phyloP scores from a whole-genome alignment of 2,888 invertebrate species.

The Tinea pellionella region DNA sequence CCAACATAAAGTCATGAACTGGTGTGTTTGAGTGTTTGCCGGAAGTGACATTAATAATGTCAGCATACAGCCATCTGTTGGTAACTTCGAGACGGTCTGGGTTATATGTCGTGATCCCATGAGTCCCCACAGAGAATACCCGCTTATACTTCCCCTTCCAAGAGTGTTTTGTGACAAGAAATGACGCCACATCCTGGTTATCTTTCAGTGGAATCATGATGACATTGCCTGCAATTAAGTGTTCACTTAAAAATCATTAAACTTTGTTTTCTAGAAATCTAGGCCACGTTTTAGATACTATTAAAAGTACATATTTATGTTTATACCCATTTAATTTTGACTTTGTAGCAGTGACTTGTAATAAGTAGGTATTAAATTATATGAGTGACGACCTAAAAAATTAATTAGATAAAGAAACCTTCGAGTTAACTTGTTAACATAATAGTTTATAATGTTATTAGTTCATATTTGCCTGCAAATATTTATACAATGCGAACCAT shows the following conservation, averaged over 20 bases:
- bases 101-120: constrained; percentile 97
- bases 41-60: constrained; percentile 79
- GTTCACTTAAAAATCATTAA: constrained; percentile 10
- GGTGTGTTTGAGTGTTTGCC: constrained; percentile 66
- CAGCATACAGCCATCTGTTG: constrained; percentile 91
- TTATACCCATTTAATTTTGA: not conserved
- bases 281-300: not conserved
- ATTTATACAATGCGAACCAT: constrained; percentile 16
- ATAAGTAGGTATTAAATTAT: not conserved
- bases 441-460: not conserved
- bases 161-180: constrained; percentile 96
- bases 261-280: not conserved
- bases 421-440: not conserved
- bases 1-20: constrained; percentile 79
- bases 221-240: constrained; percentile 56
- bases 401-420: not conserved
- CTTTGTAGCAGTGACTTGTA: not conserved
- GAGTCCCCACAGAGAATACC: constrained; percentile 95
- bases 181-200: constrained; percentile 96
- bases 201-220: constrained; percentile 87
- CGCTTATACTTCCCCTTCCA: constrained; percentile 99
- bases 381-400: not conserved
- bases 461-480: not conserved
- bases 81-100: constrained; percentile 75
- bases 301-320: not conserved